Conservation (phyloP, 1,140 invertebrate species). For the Tenebrio molitor region DNA sequence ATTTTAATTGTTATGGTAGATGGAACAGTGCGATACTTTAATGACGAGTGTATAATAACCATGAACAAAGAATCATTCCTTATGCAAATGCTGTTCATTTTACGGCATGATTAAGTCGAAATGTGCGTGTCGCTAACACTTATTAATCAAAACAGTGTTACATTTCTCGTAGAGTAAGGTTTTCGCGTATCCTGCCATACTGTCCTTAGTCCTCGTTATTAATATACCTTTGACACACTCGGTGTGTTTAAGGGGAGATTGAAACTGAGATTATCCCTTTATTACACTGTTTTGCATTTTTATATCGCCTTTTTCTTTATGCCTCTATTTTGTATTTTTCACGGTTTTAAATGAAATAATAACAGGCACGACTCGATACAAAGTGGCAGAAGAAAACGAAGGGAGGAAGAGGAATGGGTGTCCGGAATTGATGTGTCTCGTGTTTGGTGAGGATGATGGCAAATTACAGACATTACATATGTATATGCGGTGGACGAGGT, state of each 20-base stretch:
- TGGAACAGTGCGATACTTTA: constrained; percentile 42
- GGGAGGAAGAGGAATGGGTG: not conserved
- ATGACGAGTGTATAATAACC: constrained; percentile 56
- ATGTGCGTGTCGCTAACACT: constrained; percentile 63
- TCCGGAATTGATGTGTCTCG: constrained; percentile 16
- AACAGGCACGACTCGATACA: constrained; percentile 20
- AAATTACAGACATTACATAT: constrained; percentile 43
- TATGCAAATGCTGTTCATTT: constrained; percentile 62
- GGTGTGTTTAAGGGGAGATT: constrained; percentile 61
- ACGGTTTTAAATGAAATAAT: constrained; percentile 45
- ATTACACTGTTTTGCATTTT: constrained; percentile 63
- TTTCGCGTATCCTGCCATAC: constrained; percentile 50
- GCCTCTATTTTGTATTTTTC: constrained; percentile 45
- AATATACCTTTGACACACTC: constrained; percentile 59
- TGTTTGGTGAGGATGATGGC: not conserved
- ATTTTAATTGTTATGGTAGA: constrained; percentile 47
- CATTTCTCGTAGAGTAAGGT: constrained; percentile 46
- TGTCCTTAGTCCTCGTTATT: constrained; percentile 58
- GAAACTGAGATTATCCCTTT: constrained; percentile 59
- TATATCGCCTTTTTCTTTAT: constrained; percentile 54
- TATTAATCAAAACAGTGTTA: constrained; percentile 62
- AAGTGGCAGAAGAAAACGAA: constrained; percentile 2
- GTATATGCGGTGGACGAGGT: constrained; percentile 40
- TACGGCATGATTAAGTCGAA: constrained; percentile 63
- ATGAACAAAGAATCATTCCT: constrained; percentile 58